Base-by-base conservation (phyloP, 2,113 vertebrate genomes). In the Phocoena phocoena region DNA sequence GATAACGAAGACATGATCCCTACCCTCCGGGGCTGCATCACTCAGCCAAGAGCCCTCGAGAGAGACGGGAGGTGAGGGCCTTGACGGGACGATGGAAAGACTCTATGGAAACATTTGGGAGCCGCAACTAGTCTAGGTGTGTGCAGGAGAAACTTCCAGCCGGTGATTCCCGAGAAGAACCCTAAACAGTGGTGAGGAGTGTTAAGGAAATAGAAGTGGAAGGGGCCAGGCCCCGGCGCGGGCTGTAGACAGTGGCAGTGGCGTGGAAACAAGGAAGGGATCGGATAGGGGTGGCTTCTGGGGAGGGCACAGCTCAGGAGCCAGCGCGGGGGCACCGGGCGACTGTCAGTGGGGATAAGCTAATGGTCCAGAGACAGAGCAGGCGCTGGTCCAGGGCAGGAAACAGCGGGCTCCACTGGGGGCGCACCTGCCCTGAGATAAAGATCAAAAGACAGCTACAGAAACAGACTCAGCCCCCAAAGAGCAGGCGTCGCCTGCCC, bases 1-100 rank as follows among this genome's bases (percentile, higher is more conserved):
- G 92, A 68, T 70, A 89, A 91, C 55, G 67, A 93, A 94, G 92
- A 95, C 77, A 82, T 70, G 95, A 62, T 31, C 71, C 67, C 38
- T n/a, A 65, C 44, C 21, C 95, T 94, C 23, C 4, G 63, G 21
- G 74, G 41, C 38, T 5, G 4, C 17, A 31, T 60, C 2, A 6
- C 67, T 5, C 2, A 11, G 55, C 67, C 31, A 31, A 67, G 31
- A 84, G 25, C 36, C 17, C 53, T 67, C 50, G 31, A 58, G 47
- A 90, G 47, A 21, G 58, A 23, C 0, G 1, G 0, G 28, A 44
- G 47, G 50, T 0, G 26, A 74, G 31, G 36, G 10, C 36, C 65
- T 67, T 18, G 65, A 26, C 10, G 33, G 50, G 44, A 33, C 20
- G 0, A 8, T 6, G 62, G 12, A 26, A 83, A 71, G 26, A 47